Conservation (phyloP, 2,888 invertebrate genomes). For the Apamea epomidion region DNA sequence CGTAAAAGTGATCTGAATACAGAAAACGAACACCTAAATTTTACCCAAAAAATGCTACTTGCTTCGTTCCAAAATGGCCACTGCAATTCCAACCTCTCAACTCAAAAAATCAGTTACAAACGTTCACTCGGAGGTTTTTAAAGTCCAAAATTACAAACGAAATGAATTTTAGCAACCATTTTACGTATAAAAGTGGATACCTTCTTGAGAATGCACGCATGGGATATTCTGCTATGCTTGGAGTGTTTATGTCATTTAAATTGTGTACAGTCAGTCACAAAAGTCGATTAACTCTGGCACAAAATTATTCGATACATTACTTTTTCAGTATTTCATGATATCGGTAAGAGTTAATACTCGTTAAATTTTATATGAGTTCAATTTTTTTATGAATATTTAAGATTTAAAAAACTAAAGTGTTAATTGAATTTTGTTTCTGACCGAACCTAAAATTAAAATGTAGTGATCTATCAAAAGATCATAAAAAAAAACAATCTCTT, state of each 20-base stretch:
- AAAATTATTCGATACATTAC: not conserved
- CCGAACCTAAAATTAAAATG: not conserved
- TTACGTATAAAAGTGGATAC: not conserved
- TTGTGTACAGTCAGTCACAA: not conserved
- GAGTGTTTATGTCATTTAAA: not conserved
- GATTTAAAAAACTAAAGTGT: not conserved
- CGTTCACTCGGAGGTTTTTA: constrained; percentile 11
- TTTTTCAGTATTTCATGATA: not conserved
- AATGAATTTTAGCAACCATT: constrained; percentile 9
- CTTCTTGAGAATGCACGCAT: not conserved
- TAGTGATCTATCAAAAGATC: too few relatives aligned
- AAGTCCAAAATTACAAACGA: constrained; percentile 14
- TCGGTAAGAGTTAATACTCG: too few relatives aligned
- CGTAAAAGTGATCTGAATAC: not conserved
- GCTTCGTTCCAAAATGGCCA: constrained; percentile 10
- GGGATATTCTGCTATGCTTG: not conserved
- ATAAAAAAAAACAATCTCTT: not conserved
- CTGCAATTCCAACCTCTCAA: constrained; percentile 16
- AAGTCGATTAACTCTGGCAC: not conserved
- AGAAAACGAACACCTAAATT: not conserved
- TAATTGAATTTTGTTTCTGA: not conserved
- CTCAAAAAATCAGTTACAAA: constrained; percentile 9
- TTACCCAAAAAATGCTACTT: not conserved
- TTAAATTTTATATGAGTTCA: not conserved
- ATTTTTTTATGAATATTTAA: not conserved